Evolutionary conservation across 1,140 invertebrate species (phyloP), one percentile per base, ranked within the genome.

Genomic region (Atopsyche davidsoni): DNA sequence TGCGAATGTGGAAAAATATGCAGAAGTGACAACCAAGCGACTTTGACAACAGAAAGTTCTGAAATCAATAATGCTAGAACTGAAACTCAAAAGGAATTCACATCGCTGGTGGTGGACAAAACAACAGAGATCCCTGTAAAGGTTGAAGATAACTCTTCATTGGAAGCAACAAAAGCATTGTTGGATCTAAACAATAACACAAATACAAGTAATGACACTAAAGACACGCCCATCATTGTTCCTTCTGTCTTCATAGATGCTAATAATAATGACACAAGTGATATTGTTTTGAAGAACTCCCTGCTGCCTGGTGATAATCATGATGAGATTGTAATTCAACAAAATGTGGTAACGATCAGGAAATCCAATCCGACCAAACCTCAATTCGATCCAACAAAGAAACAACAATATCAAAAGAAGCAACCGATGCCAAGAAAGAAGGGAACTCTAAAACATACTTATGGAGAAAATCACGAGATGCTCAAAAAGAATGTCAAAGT

Each of bases 1-100:
- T 74, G 72, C 44, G 72, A 74, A 60, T 74, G 72, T 60, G 72
- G 72, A 16, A 63, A 69, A 7, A 70, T 72, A 52, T 74, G 72
- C 41, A 68, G 67, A 28, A 46, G 40, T 16, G 18, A 46, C 24
- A 13, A 25, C 10, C 17, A 9, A 28, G 65, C 49, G 66, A 68
- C 54, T 66, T 68, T 53, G 64, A 69, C 59, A 70, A 73, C 53
- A 66, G 63, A 48, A 69, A 65, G 53, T 16, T 38, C 46, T 31
- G 19, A n/a, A n/a, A n/a, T n/a, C n/a, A n/a, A n/a, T n/a, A n/a
- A n/a, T n/a, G n/a, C n/a, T n/a, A n/a, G n/a, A n/a, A n/a, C n/a
- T n/a, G n/a, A n/a, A n/a, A 13, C 28, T 46, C 44, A 51, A 25
- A 41, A 43, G 6, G 50, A 62, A 51, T 22, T 21, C 36, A 21